Evolutionary conservation across 2,888 invertebrate genomes (phyloP).

Genomic region (Andricus quercusramuli): DNA sequence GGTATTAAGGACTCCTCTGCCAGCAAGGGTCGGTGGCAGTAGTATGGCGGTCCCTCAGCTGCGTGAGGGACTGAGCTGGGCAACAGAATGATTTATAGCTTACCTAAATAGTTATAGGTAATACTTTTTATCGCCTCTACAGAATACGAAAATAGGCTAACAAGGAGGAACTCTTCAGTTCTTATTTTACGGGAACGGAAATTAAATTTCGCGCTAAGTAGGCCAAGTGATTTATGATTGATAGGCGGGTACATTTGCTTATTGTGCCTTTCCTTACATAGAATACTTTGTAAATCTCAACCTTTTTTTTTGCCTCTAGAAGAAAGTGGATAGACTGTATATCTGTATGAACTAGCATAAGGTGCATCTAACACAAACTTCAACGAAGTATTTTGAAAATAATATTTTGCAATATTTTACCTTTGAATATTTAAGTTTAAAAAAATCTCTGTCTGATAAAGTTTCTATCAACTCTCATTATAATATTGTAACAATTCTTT

Average conservation of each 20-base stretch:
- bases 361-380: constrained; percentile 13
- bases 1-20: too few species aligned
- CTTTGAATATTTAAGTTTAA: constrained; percentile 1
- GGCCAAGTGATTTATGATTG: constrained; percentile 50
- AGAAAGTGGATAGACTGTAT: neutral
- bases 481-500: constrained; percentile 18
- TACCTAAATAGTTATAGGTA: constrained; percentile 16
- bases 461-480: constrained; percentile 1
- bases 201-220: constrained; percentile 32
- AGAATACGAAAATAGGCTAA: constrained; percentile 31
- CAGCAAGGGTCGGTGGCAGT: too few species aligned
- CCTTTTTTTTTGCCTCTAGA: neutral
- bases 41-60: too few species aligned
- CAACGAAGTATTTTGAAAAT: neutral
- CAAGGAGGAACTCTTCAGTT: neutral
- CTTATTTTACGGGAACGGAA: neutral
- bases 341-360: constrained; percentile 4
- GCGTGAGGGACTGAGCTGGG: neutral
- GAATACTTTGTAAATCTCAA: constrained; percentile 35
- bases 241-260: constrained; percentile 45
- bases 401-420: constrained; percentile 7
- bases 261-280: constrained; percentile 35
- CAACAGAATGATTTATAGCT: constrained; percentile 29
- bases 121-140: constrained; percentile 12
- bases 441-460: constrained; percentile 11